phyloP scores from a whole-genome alignment of 2,797 vertebrate genomes.

The Onychomys leucogaster region DNA sequence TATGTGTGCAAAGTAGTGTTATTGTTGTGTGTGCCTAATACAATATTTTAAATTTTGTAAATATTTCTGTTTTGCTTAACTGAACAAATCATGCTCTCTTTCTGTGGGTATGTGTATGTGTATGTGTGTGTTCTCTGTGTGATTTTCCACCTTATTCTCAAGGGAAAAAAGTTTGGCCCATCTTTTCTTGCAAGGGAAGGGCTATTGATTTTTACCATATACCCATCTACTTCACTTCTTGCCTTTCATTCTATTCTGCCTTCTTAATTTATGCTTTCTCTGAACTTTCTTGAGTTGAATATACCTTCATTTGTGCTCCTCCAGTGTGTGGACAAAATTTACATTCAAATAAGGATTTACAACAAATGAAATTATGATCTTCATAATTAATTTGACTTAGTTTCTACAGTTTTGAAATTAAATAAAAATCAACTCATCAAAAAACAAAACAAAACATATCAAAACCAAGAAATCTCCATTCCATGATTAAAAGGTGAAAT shows the following conservation, averaged over 20 bases:
- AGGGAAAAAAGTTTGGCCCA: not conserved
- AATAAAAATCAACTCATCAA: constrained; percentile 34
- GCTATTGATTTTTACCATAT: not conserved
- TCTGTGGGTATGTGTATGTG: not conserved
- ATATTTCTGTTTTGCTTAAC: not conserved
- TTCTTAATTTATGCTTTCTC: constrained; percentile 21
- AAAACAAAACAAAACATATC: constrained; percentile 23
- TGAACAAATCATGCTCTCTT: not conserved
- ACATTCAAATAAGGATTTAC: constrained; percentile 70
- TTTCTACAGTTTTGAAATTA: constrained; percentile 70
- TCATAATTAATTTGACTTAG: constrained; percentile 51
- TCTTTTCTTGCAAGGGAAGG: constrained; percentile 50
- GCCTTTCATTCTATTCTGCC: not conserved
- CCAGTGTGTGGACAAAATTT: constrained; percentile 44
- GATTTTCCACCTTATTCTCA: not conserved
- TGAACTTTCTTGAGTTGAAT: constrained; percentile 54
- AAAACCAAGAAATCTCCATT: constrained; percentile 9
- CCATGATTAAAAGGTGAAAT: constrained; percentile 65
- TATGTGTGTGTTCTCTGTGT: not conserved
- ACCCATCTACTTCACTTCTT: not conserved
- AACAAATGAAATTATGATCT: constrained; percentile 54
- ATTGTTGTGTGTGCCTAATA: constrained; percentile 3
- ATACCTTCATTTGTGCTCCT: constrained; percentile 11
- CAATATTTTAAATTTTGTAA: constrained; percentile 1
- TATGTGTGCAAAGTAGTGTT: not conserved